Evolutionary conservation across 2,113 vertebrate genomes (phyloP).

Genomic region (Phrynosoma blainvillii): DNA sequence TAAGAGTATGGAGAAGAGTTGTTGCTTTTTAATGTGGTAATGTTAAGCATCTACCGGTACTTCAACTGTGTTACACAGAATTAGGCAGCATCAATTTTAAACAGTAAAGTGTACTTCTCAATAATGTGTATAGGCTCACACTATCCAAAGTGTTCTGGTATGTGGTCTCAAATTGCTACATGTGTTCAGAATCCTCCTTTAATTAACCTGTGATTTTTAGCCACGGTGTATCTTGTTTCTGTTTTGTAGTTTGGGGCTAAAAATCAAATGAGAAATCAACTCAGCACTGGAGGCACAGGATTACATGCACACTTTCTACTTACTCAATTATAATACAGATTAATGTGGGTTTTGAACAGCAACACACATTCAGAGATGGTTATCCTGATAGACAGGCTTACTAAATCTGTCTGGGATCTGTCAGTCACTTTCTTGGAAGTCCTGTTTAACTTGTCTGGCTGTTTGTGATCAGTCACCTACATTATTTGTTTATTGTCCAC

Average conservation of each 20-base stretch:
- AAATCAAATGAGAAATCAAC: conserved; percentile 8
- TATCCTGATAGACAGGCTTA: conserved; percentile 4
- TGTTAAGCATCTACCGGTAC: background rate
- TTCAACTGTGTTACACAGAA: background rate
- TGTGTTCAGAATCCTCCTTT: background rate
- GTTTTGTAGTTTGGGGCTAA: background rate
- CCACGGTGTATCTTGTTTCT: background rate
- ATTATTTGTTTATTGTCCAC: conserved; percentile 8
- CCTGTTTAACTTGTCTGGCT: background rate
- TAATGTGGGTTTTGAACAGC: conserved; percentile 25
- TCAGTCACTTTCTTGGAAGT: conserved; percentile 5
- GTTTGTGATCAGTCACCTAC: background rate
- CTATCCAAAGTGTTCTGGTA: background rate
- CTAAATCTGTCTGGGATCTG: background rate
- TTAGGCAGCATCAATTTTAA: background rate
- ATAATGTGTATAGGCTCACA: background rate
- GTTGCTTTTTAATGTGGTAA: background rate
- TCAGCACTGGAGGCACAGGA: conserved; percentile 7
- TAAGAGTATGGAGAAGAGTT: too few species aligned
- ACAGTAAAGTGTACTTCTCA: background rate
- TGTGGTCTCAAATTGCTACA: too few species aligned
- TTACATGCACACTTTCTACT: conserved; percentile 5
- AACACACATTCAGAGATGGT: background rate
- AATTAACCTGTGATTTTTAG: background rate
- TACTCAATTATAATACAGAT: conserved; percentile 19